Evolutionary conservation across 2,113 vertebrate genomes (phyloP).

Genomic region (Phrynocephalus versicolor): DNA sequence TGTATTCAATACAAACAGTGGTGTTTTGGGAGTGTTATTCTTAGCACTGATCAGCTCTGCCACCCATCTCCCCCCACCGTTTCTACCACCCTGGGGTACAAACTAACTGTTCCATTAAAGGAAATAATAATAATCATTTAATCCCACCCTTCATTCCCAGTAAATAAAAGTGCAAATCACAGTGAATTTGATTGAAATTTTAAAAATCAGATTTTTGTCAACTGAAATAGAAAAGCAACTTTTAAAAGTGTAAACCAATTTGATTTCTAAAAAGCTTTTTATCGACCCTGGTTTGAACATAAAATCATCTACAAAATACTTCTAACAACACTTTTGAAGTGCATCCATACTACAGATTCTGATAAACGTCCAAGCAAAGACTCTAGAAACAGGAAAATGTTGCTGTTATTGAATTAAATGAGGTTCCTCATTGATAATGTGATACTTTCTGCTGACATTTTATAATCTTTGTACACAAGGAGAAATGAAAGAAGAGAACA

Average conservation of each 20-base stretch:
- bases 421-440: neutral
- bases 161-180: neutral
- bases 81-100: too few relatives aligned
- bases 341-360: neutral
- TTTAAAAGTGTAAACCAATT: too few relatives aligned
- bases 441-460: neutral
- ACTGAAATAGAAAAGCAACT: too few relatives aligned
- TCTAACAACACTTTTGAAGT: neutral
- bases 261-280: too few relatives aligned
- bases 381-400: neutral
- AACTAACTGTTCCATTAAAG: neutral
- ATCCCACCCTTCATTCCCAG: neutral
- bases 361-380: neutral
- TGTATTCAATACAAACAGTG: neutral
- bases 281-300: too few relatives aligned
- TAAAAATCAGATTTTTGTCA: too few relatives aligned
- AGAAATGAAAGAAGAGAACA: neutral
- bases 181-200: too few relatives aligned
- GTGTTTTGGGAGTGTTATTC: neutral
- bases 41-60: neutral
- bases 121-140: neutral
- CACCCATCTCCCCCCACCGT: neutral
- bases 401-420: neutral
- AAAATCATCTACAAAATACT: neutral
- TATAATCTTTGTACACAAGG: neutral